Conservation (phyloP, 2,113 vertebrate species). For the Siphamia tubifer region DNA sequence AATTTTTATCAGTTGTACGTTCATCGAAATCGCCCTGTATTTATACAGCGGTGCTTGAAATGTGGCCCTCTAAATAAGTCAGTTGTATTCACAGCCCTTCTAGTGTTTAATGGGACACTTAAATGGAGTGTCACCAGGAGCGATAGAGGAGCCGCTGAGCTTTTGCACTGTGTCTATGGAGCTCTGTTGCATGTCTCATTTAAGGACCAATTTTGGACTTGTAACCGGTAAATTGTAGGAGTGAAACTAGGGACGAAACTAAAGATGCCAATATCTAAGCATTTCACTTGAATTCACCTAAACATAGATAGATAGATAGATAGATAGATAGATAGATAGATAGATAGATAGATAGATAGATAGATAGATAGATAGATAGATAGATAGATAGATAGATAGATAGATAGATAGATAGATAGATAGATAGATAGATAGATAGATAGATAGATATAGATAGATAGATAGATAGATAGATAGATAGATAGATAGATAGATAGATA, state of each 20-base stretch:
- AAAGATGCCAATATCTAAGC: not conserved
- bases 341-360: too few relatives aligned
- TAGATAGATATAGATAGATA: too few relatives aligned
- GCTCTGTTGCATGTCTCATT: not conserved
- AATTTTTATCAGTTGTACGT: slow-evolving; percentile 10
- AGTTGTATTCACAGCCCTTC: not conserved
- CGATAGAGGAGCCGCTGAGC: not conserved
- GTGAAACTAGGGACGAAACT: not conserved
- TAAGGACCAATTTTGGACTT: not conserved
- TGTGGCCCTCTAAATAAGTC: slow-evolving; percentile 36
- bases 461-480: too few relatives aligned
- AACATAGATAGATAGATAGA: too few relatives aligned
- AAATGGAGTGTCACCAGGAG: slow-evolving; percentile 9
- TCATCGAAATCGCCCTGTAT: not conserved
- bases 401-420: too few relatives aligned
- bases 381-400: too few relatives aligned
- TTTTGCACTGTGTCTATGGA: not conserved
- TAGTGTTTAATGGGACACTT: slow-evolving; percentile 48
- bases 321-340: too few relatives aligned
- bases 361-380: too few relatives aligned
- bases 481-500: too few relatives aligned
- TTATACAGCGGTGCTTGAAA: slow-evolving; percentile 8
- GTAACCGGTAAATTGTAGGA: not conserved
- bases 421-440: too few relatives aligned
- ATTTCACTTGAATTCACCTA: too few relatives aligned